phyloP scores from a whole-genome alignment of 1,140 invertebrate genomes.

The Drosophila sturtevanti region DNA sequence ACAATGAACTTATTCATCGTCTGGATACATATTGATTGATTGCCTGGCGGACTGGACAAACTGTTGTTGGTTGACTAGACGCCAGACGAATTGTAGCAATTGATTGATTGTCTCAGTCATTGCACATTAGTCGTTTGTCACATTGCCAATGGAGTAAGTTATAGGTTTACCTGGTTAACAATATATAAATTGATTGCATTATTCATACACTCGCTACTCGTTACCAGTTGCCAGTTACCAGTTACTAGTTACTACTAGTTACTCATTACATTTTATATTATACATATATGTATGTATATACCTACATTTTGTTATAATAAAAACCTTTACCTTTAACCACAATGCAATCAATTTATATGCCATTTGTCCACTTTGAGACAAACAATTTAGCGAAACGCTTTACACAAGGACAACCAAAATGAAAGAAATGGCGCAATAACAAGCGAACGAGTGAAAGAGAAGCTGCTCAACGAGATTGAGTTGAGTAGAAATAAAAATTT shows the following conservation, averaged over 20 bases:
- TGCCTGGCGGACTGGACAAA: constrained; percentile 43
- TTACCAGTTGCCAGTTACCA: neutral
- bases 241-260: neutral
- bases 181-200: neutral
- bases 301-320: neutral
- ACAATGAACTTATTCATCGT: neutral
- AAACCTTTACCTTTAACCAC: constrained; percentile 27
- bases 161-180: neutral
- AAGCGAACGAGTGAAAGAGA: constrained; percentile 18
- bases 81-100: constrained; percentile 62
- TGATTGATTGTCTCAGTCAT: constrained; percentile 55
- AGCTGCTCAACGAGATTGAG: constrained; percentile 70
- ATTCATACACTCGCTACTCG: neutral
- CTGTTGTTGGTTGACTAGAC: constrained; percentile 32
- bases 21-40: constrained; percentile 53
- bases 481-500: constrained; percentile 76
- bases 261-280: neutral
- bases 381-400: constrained; percentile 54
- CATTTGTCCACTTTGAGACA: constrained; percentile 23
- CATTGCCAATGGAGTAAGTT: neutral
- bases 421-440: neutral
- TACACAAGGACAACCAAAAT: constrained; percentile 19
- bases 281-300: neutral
- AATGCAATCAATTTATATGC: constrained; percentile 69
- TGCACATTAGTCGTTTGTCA: constrained; percentile 13